phyloP scores from a whole-genome alignment of 2,113 vertebrate genomes.

The Poecilia latipinna region DNA sequence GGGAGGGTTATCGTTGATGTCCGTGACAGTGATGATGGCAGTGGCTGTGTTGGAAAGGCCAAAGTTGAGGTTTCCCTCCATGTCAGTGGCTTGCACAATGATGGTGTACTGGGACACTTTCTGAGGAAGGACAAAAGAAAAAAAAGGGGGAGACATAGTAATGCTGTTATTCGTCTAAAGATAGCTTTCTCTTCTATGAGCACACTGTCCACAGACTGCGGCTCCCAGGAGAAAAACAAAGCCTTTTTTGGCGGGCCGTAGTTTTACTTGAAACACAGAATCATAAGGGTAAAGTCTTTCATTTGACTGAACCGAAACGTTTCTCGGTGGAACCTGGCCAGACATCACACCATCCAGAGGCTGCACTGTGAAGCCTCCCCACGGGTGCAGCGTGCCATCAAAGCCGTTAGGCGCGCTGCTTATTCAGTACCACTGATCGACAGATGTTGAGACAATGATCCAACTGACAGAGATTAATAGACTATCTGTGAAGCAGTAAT shows the following conservation, averaged over 20 bases:
- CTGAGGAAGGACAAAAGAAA: constrained; percentile 69
- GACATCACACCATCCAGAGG: constrained; percentile 51
- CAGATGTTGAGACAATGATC: constrained; percentile 69
- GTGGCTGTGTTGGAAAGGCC: constrained; percentile 96
- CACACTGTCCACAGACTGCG: constrained; percentile 28
- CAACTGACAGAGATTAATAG: constrained; percentile 68
- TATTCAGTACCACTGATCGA: constrained; percentile 53
- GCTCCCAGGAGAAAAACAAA: constrained; percentile 35
- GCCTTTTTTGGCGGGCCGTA: constrained; percentile 39
- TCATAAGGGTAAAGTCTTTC: constrained; percentile 57
- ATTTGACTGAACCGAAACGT: constrained; percentile 45
- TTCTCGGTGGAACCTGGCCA: constrained; percentile 40
- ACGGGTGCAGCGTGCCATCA: constrained; percentile 40
- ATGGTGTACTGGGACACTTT: constrained; percentile 96
- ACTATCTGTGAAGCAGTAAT: constrained; percentile 54
- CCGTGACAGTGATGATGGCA: constrained; percentile 90
- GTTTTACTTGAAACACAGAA: constrained; percentile 48
- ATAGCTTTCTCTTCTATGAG: constrained; percentile 13
- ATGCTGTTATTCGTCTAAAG: constrained; percentile 39
- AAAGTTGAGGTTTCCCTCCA: constrained; percentile 96
- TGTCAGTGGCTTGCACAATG: constrained; percentile 94
- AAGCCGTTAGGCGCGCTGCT: constrained; percentile 47
- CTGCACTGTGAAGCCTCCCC: constrained; percentile 47
- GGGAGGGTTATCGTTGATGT: constrained; percentile 96
- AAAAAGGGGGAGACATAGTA: background rate